Evolutionary conservation across 2,888 invertebrate genomes (phyloP).

Genomic region (Chrysomela aeneicollis): DNA sequence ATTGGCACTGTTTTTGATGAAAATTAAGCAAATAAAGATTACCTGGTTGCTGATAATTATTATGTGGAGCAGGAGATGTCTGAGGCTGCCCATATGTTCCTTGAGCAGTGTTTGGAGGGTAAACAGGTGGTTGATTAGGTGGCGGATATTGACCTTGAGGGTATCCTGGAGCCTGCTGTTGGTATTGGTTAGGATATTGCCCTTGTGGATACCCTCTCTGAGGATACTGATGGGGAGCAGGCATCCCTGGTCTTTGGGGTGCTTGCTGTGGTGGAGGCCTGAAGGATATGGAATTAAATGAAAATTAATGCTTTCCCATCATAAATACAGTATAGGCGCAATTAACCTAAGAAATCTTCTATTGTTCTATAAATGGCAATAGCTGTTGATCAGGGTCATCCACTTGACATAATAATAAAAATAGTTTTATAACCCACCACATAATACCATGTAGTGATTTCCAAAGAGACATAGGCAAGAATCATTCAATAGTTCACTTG

Average conservation of each 20-base stretch:
- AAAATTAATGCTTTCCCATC: constrained; percentile 4
- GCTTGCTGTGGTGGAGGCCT: constrained; percentile 50
- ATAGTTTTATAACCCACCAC: too few species aligned
- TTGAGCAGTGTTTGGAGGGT: constrained; percentile 67
- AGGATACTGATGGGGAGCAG: constrained; percentile 68
- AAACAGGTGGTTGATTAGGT: constrained; percentile 74
- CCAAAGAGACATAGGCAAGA: too few species aligned
- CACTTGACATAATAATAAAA: too few species aligned
- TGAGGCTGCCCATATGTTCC: constrained; percentile 70
- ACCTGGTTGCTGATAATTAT: constrained; percentile 66
- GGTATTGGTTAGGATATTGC: constrained; percentile 71
- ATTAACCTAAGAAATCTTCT: too few species aligned
- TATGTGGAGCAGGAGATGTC: constrained; percentile 64
- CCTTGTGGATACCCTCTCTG: constrained; percentile 75
- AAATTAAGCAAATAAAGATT: too few species aligned
- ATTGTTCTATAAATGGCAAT: too few species aligned
- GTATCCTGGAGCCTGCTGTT: constrained; percentile 72
- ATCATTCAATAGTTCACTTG: too few species aligned
- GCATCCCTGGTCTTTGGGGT: constrained; percentile 31
- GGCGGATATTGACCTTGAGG: constrained; percentile 72
- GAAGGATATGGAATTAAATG: not conserved
- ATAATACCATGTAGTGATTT: too few species aligned
- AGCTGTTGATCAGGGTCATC: too few species aligned
- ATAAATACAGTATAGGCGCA: too few species aligned
- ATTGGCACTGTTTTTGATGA: too few species aligned